A percentile compares a stretch with the other conserved stretches of the same genome.
Conservation (phyloP, 37 sponge, comb jelly and placozoan genomes). For the Crambe crambe region DNA sequence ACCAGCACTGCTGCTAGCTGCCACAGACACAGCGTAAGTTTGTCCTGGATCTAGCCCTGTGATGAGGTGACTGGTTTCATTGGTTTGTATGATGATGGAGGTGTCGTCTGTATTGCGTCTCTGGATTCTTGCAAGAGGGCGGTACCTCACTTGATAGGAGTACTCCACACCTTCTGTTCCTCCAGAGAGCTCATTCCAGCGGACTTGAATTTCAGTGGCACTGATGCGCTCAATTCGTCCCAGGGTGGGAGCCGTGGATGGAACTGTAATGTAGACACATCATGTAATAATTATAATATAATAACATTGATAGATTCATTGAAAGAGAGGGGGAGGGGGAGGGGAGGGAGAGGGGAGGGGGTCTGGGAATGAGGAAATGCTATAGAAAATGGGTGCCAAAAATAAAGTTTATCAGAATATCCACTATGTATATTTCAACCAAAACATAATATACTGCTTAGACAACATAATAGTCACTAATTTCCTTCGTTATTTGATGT, state of each 20-base stretch:
- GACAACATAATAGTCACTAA: too few species aligned
- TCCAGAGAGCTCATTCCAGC: constrained; percentile 5
- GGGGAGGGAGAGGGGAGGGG: too few species aligned
- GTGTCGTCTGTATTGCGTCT: background rate
- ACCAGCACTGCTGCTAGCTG: constrained; percentile 26
- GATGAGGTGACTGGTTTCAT: background rate
- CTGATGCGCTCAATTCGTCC: constrained; percentile 1
- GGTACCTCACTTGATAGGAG: constrained; percentile 4
- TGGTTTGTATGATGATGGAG: background rate
- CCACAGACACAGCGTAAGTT: constrained; percentile 21
- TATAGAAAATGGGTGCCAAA: too few species aligned
- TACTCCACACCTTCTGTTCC: background rate
- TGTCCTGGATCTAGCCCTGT: background rate
- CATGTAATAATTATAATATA: too few species aligned
- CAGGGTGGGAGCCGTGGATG: constrained; percentile 9
- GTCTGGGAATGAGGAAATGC: too few species aligned
- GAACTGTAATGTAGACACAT: constrained; percentile 1
- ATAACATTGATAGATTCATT: too few species aligned
- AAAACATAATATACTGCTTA: too few species aligned
- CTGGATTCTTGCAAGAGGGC: background rate
- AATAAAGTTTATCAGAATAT: too few species aligned
- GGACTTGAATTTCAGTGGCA: constrained; percentile 23
- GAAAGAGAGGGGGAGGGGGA: too few species aligned
- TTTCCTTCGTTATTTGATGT: too few species aligned
- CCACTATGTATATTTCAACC: too few species aligned